Evolutionary conservation across 2,888 invertebrate species (phyloP).

Genomic region (Tipula unca): DNA sequence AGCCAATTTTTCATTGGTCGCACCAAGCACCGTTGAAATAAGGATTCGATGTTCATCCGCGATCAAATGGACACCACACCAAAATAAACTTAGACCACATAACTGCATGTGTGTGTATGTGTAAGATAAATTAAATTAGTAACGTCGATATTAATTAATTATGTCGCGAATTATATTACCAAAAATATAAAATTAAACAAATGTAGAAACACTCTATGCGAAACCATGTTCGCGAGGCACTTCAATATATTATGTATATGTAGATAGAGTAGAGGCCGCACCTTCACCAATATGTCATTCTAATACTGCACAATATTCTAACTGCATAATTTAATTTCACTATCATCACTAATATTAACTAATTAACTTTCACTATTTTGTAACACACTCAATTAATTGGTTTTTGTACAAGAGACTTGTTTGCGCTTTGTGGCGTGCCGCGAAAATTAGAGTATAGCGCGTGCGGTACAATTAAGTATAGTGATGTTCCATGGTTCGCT

Average conservation of each 20-base stretch:
- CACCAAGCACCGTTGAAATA: conserved; percentile 60
- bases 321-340: background rate
- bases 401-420: background rate
- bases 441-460: background rate
- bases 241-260: background rate
- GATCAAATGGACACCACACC: background rate
- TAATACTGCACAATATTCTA: background rate
- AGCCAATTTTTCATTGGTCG: conserved; percentile 45
- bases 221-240: background rate
- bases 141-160: background rate
- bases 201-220: background rate
- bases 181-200: conserved; percentile 30
- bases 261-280: background rate
- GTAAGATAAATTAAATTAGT: background rate
- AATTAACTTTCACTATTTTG: background rate
- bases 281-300: background rate
- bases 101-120: background rate
- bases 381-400: background rate
- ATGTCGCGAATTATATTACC: conserved; percentile 42
- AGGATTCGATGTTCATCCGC: conserved; percentile 45
- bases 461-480: background rate
- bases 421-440: background rate
- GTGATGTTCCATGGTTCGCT: background rate
- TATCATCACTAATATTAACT: background rate
- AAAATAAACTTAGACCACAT: background rate